Base-by-base conservation (phyloP, 2,797 vertebrate species). In the Sebastes taczanowskii region DNA sequence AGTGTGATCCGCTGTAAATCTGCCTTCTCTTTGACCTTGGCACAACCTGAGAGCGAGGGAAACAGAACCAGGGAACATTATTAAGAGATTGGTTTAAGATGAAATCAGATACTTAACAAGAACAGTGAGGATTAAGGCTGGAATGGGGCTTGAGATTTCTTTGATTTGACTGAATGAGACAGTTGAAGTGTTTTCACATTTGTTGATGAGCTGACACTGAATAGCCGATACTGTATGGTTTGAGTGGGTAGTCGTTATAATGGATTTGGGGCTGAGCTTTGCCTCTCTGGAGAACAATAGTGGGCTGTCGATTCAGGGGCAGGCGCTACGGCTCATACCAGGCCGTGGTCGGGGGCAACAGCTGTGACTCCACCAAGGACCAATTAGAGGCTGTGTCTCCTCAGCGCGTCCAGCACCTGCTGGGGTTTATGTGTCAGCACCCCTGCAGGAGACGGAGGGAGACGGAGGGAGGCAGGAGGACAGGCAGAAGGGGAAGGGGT, bases 351-450 rank as follows among this genome's bases (percentile, higher is more conserved):
- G 71, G 89, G 91, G 92, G 90, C 91, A 95, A 95, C 96, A 96
- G 95, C 95, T 95, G 95, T 94, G 94, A 89, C 93, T 92, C 88
- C 84, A 84, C 88, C 85, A 81, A 75, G 91, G 78, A 94, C 95
- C 95, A 96, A 96, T 96, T 95, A 95, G 92, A 94, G 82, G 84
- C 86, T 55, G 66, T 81, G 86, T 88, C 85, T 92, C 90, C 87
- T 67, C 71, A 75, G 76, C 88, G 70, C 89, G 79, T 92, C 93
- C 92, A 60, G 90, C 93, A 94, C 85, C 89, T 96, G 95, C 94
- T 96, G 92, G 88, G 90, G 86, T 93, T 90, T 89, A 92, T 93
- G 90, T 94, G 89, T 94, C 92, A 92, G 90, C 81, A 89, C 83
- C 90, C 80, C 89, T 90, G 86, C 87, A 86, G 83, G 80, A 91